Conservation (phyloP, 2,888 invertebrate genomes). For the Papilio elwesi region DNA sequence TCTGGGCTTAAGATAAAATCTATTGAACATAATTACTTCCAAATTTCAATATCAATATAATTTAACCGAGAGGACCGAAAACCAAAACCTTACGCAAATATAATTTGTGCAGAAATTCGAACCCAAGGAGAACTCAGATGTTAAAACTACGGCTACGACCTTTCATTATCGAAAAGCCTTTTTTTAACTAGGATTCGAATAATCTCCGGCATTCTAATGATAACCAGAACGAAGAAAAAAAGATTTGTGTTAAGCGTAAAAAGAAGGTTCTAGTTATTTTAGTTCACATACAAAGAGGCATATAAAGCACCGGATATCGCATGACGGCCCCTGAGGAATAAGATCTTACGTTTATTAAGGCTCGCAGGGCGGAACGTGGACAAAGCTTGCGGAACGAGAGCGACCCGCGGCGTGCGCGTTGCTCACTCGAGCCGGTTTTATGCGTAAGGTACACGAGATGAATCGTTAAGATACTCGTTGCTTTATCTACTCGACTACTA, state of each 20-base stretch:
- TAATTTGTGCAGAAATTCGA: too few species aligned
- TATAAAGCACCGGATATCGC: slow-evolving; percentile 75
- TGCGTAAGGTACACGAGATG: slow-evolving; percentile 22
- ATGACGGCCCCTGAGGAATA: slow-evolving; percentile 59
- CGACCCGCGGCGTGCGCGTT: slow-evolving; percentile 45
- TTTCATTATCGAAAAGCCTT: too few species aligned
- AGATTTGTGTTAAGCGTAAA: background rate
- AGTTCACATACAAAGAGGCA: slow-evolving; percentile 49
- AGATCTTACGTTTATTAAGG: slow-evolving; percentile 63
- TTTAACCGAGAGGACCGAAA: too few species aligned
- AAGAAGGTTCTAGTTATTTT: slow-evolving; percentile 33
- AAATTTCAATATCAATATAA: too few species aligned
- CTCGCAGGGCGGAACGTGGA: slow-evolving; percentile 57
- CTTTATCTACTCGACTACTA: slow-evolving; percentile 21
- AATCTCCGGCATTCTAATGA: background rate
- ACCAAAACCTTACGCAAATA: too few species aligned
- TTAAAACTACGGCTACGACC: too few species aligned
- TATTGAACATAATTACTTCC: too few species aligned
- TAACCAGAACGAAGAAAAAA: slow-evolving; percentile 39
- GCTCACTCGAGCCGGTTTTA: slow-evolving; percentile 30
- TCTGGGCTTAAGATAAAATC: too few species aligned
- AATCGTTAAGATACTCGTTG: slow-evolving; percentile 18
- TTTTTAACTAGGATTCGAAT: background rate
- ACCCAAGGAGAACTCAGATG: too few species aligned
- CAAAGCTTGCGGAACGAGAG: slow-evolving; percentile 70